phyloP scores from a whole-genome alignment of 2,888 invertebrate genomes.

The Orthosia incerta region DNA sequence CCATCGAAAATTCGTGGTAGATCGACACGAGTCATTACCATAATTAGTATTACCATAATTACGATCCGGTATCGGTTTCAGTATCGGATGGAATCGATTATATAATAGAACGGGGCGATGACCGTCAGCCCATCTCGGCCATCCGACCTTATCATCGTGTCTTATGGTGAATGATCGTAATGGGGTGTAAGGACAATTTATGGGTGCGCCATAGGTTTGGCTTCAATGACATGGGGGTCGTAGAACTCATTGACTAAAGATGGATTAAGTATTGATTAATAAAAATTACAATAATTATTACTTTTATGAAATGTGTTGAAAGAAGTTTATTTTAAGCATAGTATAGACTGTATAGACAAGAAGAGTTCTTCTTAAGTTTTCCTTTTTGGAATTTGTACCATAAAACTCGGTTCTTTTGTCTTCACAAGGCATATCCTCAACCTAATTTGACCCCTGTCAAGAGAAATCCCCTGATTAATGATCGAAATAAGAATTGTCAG shows the following conservation, averaged over 20 bases:
- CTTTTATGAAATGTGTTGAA: background rate
- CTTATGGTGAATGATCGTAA: conserved; percentile 53
- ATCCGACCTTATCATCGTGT: conserved; percentile 56
- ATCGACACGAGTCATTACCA: conserved; percentile 54
- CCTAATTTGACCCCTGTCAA: conserved; percentile 33
- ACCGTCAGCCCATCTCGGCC: conserved; percentile 46
- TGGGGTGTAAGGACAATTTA: conserved; percentile 55
- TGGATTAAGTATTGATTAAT: background rate
- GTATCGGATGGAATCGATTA: conserved; percentile 52
- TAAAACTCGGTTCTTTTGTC: background rate
- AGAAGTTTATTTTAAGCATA: background rate
- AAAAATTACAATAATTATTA: conserved; percentile 1
- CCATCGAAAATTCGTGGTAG: conserved; percentile 57
- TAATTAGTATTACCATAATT: conserved; percentile 59
- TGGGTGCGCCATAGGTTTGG: conserved; percentile 34
- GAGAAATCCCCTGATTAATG: conserved; percentile 31
- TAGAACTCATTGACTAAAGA: conserved; percentile 15
- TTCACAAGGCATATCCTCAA: background rate
- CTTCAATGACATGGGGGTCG: conserved; percentile 11
- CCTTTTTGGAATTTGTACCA: background rate
- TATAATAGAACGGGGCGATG: conserved; percentile 48
- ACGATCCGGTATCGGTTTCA: conserved; percentile 48
- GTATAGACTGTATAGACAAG: too few species aligned
- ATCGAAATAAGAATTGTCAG: conserved; percentile 4
- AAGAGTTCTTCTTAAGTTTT: background rate